Evolutionary conservation across 1,140 invertebrate genomes (phyloP), one percentile per base, ranked within the genome.

Genomic region (Bursaphelenchus mucronatus): DNA sequence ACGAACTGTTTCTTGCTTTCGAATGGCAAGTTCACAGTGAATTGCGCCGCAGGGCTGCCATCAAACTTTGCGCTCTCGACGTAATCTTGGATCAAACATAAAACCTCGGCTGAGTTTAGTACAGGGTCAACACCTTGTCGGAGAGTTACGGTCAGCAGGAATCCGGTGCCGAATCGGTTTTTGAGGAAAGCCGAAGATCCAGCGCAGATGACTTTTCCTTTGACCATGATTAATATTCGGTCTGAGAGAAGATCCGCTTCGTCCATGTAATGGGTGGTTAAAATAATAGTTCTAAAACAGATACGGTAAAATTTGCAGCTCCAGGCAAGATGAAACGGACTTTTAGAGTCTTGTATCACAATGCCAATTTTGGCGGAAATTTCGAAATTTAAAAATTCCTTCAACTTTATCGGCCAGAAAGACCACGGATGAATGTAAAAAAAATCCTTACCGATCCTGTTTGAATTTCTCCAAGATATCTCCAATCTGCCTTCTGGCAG

Each of bases 231-330:
- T 10, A 82, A 80, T 17, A 84, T 81, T 57, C 82, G 63, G 69
- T 86, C 85, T 0, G 91, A 92, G 0, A 97, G 84, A 17, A 90
- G 86, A 83, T 97, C 93, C 8, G 94, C 93, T 84, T 97, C 94
- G 83, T 96, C 94, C 92, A 97, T 95, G 82, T 91, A 94, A 82
- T 97, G 94, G 0, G 94, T 97, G 2, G 91, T 94, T 0, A 97
- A 86, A 3, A 97, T 8, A 21, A 66, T 63, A 1, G 92, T 69
- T 51, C 73, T 65, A 53, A 5, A 30, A 30, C 30, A 1, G 2
- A 30, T 30, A 30, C 30, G 30, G 5, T 30, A 3, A 30, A 30
- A 30, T 30, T 30, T 30, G 5, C 30, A 30, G 30, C 30, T 30
- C 5, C 5, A 30, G 30, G 30, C 30, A 5, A 1, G 30, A 30